Conservation (phyloP, 2,113 vertebrate species). For the Carlito syrichta region DNA sequence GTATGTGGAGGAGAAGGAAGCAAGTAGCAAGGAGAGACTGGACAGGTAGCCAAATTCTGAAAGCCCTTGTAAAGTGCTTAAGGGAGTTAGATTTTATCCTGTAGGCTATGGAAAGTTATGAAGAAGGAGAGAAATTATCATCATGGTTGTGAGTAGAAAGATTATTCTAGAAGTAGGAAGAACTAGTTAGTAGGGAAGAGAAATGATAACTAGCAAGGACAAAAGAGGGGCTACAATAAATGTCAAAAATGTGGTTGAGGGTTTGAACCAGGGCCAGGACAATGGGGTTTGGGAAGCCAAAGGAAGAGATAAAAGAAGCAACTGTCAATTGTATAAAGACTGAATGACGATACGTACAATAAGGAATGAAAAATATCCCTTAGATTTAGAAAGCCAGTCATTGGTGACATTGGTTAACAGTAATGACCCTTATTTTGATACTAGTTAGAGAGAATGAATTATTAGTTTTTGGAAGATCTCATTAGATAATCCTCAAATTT, state of each 20-base stretch:
- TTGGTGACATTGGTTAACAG: background rate
- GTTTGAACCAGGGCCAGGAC: background rate
- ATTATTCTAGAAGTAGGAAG: background rate
- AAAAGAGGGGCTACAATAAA: background rate
- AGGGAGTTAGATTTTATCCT: background rate
- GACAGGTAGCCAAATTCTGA: background rate
- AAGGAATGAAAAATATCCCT: background rate
- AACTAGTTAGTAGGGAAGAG: background rate
- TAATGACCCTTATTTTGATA: background rate
- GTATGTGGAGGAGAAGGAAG: background rate
- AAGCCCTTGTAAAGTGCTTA: background rate
- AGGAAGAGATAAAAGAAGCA: background rate
- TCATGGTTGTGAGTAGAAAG: background rate
- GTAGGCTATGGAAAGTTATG: background rate
- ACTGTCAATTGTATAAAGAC: background rate
- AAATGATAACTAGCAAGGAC: background rate
- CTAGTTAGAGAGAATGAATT: background rate
- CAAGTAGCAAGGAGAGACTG: background rate
- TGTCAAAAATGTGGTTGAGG: background rate
- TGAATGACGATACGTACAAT: background rate
- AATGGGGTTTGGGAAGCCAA: background rate
- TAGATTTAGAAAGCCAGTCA: background rate
- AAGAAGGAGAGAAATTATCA: background rate
- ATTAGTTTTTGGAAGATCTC: background rate
- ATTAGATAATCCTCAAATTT: background rate